Percentiles rank a stretch among this genome's conserved stretches.
Conservation (phyloP, 2,888 invertebrate genomes). For the Volucella zonaria region DNA sequence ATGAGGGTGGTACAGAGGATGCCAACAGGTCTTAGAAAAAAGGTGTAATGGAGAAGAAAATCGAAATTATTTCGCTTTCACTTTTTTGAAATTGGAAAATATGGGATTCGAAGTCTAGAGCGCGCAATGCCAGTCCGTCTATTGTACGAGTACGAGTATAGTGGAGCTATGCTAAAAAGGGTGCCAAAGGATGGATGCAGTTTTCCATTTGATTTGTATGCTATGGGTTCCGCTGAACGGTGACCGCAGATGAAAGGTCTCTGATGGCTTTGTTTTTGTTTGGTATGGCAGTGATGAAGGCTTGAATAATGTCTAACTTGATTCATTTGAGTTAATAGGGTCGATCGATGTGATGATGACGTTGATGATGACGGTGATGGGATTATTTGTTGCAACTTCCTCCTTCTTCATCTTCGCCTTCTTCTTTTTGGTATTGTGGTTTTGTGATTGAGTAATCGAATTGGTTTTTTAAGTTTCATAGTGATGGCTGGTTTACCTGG, state of each 20-base stretch:
- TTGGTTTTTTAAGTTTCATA: conserved; percentile 25
- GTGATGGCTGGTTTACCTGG: conserved; percentile 9
- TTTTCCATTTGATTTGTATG: conserved; percentile 59
- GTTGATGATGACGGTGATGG: conserved; percentile 58
- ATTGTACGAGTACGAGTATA: neutral
- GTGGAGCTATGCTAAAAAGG: conserved; percentile 37
- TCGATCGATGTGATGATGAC: conserved; percentile 60
- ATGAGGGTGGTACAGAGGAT: conserved; percentile 31
- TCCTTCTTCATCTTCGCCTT: neutral
- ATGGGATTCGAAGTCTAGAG: neutral
- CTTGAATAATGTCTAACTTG: conserved; percentile 57
- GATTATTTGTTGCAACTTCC: conserved; percentile 65
- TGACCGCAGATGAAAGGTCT: conserved; percentile 70
- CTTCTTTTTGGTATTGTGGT: conserved; percentile 17
- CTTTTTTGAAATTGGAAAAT: conserved; percentile 45
- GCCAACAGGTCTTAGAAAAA: conserved; percentile 53
- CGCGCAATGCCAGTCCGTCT: neutral
- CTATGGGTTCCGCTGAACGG: conserved; percentile 50
- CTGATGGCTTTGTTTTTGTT: conserved; percentile 62
- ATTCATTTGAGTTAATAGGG: conserved; percentile 71
- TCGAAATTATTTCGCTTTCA: conserved; percentile 69
- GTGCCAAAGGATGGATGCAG: conserved; percentile 61
- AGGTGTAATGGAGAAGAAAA: conserved; percentile 52
- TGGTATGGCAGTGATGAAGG: conserved; percentile 52
- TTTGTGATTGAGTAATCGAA: conserved; percentile 66